Conservation (phyloP, 30 jellyfish, hydroid and myxozoan species). For the Cassiopea xamachana region DNA sequence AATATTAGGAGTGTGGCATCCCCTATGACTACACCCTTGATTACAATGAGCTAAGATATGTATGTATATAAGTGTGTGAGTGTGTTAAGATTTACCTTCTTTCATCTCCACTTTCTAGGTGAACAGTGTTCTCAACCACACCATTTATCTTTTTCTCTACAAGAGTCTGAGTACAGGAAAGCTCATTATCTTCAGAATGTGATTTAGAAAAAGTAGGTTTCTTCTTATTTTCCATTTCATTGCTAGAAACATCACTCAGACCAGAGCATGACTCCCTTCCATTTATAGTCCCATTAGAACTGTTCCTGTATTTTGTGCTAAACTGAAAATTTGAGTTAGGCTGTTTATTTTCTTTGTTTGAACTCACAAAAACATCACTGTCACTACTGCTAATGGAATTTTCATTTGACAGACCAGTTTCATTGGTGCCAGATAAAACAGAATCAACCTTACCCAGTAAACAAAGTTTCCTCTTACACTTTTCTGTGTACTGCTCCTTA, state of each 20-base stretch:
- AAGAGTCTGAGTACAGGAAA: neutral
- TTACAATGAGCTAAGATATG: no score
- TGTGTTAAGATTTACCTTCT: neutral
- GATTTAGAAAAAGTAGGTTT: neutral
- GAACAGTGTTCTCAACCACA: neutral
- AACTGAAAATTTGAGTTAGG: neutral
- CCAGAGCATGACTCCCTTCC: neutral
- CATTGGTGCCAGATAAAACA: neutral
- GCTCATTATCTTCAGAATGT: neutral
- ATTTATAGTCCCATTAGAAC: neutral
- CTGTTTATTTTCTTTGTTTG: neutral
- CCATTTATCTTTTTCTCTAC: neutral
- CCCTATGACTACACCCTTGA: no score
- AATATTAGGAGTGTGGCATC: no score
- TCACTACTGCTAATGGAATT: neutral
- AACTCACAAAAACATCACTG: constrained; percentile 3
- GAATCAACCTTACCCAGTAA: constrained; percentile 19
- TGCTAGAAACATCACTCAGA: neutral
- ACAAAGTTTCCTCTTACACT: constrained; percentile 14
- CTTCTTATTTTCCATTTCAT: neutral
- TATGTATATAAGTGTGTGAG: neutral
- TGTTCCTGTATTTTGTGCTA: neutral
- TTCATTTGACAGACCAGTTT: neutral
- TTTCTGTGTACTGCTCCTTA: constrained; percentile 9
- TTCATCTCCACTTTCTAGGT: neutral